phyloP scores from a whole-genome alignment of 2,797 vertebrate species.

The Capromys pilorides region DNA sequence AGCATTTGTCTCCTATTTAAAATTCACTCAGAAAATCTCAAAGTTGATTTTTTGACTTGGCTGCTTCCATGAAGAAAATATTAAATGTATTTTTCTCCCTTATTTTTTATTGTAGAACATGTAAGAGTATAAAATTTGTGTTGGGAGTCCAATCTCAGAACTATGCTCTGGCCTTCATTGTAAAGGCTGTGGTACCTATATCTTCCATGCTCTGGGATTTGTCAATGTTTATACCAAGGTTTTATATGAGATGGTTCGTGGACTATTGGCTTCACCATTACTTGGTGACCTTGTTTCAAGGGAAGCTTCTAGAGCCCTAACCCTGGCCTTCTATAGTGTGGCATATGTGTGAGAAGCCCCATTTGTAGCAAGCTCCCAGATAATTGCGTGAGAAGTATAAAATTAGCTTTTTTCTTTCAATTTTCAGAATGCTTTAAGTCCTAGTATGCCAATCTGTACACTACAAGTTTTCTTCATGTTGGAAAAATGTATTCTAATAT shows the following conservation, averaged over 20 bases:
- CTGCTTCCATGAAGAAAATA: slow-evolving; percentile 24
- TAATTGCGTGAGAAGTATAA: background rate
- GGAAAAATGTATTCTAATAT: background rate
- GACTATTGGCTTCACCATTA: background rate
- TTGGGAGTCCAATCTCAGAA: background rate
- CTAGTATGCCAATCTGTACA: background rate
- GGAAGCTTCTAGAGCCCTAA: background rate
- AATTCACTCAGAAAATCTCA: slow-evolving; percentile 58
- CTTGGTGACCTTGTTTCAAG: background rate
- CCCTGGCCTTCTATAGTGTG: background rate
- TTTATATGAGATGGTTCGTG: background rate
- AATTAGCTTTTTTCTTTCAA: background rate
- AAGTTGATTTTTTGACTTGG: slow-evolving; percentile 53
- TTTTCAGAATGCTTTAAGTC: background rate
- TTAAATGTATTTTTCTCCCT: background rate
- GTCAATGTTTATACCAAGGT: background rate
- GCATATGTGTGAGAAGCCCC: background rate
- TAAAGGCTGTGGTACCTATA: background rate
- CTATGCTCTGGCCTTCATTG: background rate
- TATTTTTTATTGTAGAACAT: background rate
- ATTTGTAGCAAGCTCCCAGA: background rate
- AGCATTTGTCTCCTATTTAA: slow-evolving; percentile 61
- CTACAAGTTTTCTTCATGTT: background rate
- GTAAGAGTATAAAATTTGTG: background rate
- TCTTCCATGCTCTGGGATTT: background rate